Conservation (phyloP, 2,113 vertebrate genomes). For the Triplophysa dalaica region DNA sequence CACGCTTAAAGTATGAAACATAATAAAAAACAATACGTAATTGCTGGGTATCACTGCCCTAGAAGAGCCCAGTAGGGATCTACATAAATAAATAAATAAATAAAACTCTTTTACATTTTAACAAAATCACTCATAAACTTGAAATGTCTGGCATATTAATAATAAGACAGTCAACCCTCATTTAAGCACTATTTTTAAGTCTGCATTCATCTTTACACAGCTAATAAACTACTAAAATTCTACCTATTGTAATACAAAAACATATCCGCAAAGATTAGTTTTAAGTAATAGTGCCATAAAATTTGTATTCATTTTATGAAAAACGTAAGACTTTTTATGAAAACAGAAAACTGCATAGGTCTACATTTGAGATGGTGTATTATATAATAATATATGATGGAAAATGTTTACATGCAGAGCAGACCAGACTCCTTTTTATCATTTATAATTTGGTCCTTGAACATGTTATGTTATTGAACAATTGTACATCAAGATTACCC, state of each 20-base stretch:
- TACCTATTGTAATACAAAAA: too few species aligned
- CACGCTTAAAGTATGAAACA: conserved; percentile 61
- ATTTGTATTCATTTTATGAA: too few species aligned
- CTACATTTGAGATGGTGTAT: too few species aligned
- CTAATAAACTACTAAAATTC: too few species aligned
- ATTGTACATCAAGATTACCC: not conserved
- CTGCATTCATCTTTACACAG: too few species aligned
- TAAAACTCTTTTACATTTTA: conserved; percentile 52
- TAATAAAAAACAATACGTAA: conserved; percentile 70
- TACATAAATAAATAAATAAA: conserved; percentile 65
- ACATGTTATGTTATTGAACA: not conserved
- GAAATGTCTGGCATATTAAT: conserved; percentile 57
- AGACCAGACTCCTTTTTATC: too few species aligned
- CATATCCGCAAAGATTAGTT: too few species aligned
- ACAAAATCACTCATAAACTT: conserved; percentile 53
- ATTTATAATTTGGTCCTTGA: not conserved
- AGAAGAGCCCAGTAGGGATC: conserved; percentile 58
- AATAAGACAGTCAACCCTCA: conserved; percentile 58
- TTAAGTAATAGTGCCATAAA: too few species aligned
- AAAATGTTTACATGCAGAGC: too few species aligned
- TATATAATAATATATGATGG: too few species aligned
- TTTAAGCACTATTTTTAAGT: not conserved
- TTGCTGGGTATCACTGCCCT: conserved; percentile 66
- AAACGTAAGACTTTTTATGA: too few species aligned
- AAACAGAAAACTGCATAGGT: too few species aligned